A percentile compares a stretch with the other conserved stretches of the same genome.
These are phyloP conservation scores for Athetis lepigone DNA, from an alignment of 2,888 invertebrate species.

Conservation along the genomic window DNA sequence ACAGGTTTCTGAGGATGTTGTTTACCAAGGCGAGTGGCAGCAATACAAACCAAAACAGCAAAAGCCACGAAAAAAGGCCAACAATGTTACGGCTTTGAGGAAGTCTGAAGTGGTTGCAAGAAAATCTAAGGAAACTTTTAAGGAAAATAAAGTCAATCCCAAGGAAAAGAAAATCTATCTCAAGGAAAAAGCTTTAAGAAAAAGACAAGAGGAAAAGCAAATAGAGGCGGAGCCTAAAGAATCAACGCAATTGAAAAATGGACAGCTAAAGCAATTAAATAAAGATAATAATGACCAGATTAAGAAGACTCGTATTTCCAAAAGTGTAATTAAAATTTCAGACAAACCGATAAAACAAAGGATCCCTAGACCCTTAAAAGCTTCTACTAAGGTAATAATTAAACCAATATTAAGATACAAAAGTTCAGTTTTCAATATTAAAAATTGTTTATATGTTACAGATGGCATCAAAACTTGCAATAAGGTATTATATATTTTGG, in stretches of 20 bases:
- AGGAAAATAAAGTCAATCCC: conserved; percentile 39
- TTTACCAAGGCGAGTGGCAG: conserved; percentile 86
- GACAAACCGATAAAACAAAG: conserved; percentile 26
- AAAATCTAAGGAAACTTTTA: conserved; percentile 55
- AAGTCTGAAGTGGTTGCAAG: conserved; percentile 55
- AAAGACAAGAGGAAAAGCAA: conserved; percentile 44
- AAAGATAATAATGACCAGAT: conserved; percentile 14
- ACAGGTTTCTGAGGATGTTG: conserved; percentile 79
- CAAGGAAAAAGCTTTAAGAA: conserved; percentile 58
- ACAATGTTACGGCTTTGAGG: conserved; percentile 55
- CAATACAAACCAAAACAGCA: conserved; percentile 65
- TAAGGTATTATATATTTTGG: conserved; percentile 66
- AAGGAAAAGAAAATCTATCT: conserved; percentile 52
- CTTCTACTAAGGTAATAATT: conserved; percentile 66
- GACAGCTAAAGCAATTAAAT: conserved; percentile 27
- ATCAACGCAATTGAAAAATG: conserved; percentile 22
- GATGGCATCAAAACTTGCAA: conserved; percentile 72
- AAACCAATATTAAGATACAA: not conserved
- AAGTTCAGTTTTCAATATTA: conserved; percentile 1
- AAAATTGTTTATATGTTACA: conserved; percentile 65
- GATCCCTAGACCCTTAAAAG: conserved; percentile 51
- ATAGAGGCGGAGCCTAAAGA: conserved; percentile 28
- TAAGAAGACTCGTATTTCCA: conserved; percentile 18
- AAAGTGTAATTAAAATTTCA: conserved; percentile 39
- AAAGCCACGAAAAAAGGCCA: conserved; percentile 63